phyloP scores from a whole-genome alignment of 2,113 vertebrate species.

The Myodes glareolus region DNA sequence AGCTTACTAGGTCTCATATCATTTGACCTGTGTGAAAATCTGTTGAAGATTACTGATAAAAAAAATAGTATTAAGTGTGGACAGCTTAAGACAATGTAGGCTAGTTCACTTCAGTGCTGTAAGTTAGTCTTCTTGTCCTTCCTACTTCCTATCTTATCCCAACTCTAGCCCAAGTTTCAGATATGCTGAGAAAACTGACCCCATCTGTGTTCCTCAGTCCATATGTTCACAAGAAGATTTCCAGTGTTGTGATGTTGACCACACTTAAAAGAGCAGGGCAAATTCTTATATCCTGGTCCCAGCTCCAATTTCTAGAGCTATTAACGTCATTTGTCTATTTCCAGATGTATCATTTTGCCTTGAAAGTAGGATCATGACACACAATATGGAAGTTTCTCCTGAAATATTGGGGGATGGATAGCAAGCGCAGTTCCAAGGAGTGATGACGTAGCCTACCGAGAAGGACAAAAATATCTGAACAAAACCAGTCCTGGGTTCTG shows the following conservation, averaged over 20 bases:
- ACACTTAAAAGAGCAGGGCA: not conserved
- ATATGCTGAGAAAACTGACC: not conserved
- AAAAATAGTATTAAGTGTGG: not conserved
- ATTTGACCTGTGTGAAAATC: not conserved
- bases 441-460: not conserved
- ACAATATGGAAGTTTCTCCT: not conserved
- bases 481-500: not conserved
- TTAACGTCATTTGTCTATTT: not conserved
- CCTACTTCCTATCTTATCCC: not conserved
- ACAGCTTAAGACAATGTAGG: not conserved
- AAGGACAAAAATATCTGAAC: not conserved
- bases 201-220: not conserved
- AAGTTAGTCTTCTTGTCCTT: not conserved
- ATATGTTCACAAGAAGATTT: not conserved
- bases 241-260: not conserved
- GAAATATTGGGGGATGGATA: not conserved
- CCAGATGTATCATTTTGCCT: not conserved
- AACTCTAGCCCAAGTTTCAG: not conserved
- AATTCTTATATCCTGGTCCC: no score
- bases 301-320: not conserved
- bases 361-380: not conserved
- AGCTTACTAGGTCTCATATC: no score
- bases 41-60: not conserved
- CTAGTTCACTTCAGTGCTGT: not conserved
- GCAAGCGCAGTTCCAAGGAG: not conserved